Evolutionary conservation across 2,888 invertebrate genomes (phyloP).

Genomic region (Lycophotia porphyrea): DNA sequence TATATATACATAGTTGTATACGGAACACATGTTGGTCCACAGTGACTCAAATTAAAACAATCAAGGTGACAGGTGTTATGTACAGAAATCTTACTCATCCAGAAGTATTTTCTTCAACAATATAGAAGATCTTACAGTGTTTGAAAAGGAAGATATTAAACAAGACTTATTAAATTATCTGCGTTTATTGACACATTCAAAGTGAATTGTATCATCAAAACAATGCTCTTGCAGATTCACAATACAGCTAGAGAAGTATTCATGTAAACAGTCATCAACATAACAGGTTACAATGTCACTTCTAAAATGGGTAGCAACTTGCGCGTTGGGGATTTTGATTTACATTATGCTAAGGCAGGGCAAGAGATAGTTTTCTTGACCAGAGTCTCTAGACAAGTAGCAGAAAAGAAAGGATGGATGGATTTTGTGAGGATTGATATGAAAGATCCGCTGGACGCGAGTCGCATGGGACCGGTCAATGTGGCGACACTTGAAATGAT

Average conservation of each 20-base stretch:
- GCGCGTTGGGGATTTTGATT: neutral
- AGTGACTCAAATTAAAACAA: neutral
- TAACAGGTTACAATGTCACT: neutral
- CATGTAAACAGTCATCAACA: constrained; percentile 36
- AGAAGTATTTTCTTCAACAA: neutral
- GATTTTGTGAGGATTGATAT: no score
- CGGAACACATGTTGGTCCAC: no score
- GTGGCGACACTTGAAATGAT: no score
- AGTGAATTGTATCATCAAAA: constrained; percentile 15
- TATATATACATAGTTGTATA: neutral
- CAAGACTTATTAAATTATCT: neutral
- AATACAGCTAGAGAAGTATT: neutral
- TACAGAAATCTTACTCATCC: neutral
- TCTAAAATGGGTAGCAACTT: neutral
- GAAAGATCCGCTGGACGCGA: no score
- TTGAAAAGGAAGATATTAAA: neutral
- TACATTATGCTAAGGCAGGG: neutral
- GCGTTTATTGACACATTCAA: neutral
- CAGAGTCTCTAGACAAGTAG: neutral
- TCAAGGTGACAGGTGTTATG: neutral
- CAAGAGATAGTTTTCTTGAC: neutral
- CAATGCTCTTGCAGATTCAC: constrained; percentile 14
- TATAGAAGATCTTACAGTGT: neutral
- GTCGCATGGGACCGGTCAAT: no score
- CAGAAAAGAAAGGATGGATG: no score